Evolutionary conservation across 2,113 vertebrate species (phyloP), one percentile per base, ranked within the genome.

Genomic region (Pontoporia blainvillei): DNA sequence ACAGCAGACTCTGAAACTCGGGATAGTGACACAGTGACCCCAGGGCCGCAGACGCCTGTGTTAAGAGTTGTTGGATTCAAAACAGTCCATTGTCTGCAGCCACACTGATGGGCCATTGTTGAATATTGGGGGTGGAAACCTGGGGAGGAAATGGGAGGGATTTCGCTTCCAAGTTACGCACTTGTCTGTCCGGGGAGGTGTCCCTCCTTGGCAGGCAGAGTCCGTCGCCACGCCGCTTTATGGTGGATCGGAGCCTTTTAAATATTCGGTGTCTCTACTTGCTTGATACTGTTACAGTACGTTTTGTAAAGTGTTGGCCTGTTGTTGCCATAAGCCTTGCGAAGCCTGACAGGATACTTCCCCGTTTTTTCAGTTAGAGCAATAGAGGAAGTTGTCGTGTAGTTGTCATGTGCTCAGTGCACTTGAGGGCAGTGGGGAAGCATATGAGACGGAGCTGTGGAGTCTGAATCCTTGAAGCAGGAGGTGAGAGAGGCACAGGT

Each of bases 321-420:
- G 46, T 21, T 82, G 27, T 78, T 67, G 54, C 57, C 34, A 11
- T 23, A 5, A 86, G 73, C n/a, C 79, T 66, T 31, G n/a, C 0
- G 1, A 25, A 85, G 75, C 73, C 94, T 54, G 75, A 18, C 44
- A n/a, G 90, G 79, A 31, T 64, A 36, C 39, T 61, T 69, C 88
- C 91, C 96, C 71, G 0, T 83, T 83, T 86, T 72, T 13, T 25
- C 88, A 73, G 84, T 73, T 81, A 90, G 96, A 90, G 71, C 67
- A 18, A 44, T 78, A 76, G 90, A 91, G 92, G 92, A 91, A 23
- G 73, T 90, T 49, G n/a, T 54, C 49, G 0, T 36, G 20, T 81
- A 62, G 83, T 67, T 76, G 76, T 85, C 81, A 57, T 62, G 49
- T 85, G 44, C 31, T 84, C 44, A 73, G 79, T 57, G 73, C 67